phyloP scores from a whole-genome alignment of 2,888 invertebrate genomes.

The Pelosia muscerda region DNA sequence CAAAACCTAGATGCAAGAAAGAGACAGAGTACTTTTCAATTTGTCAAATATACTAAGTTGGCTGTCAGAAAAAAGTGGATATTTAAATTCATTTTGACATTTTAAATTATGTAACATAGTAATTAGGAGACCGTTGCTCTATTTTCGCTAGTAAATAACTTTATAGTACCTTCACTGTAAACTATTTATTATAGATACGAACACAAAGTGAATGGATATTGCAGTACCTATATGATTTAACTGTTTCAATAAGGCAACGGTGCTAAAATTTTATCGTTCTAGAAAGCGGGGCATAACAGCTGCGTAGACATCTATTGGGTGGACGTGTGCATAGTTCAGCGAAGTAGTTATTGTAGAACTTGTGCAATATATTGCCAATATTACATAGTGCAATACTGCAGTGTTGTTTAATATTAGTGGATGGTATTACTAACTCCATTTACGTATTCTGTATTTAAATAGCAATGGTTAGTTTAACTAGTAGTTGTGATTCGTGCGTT shows the following conservation, averaged over 20 bases:
- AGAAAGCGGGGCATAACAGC: constrained; percentile 56
- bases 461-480: background rate
- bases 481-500: background rate
- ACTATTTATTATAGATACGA: background rate
- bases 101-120: too few relatives aligned
- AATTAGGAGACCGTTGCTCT: too few relatives aligned
- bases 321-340: constrained; percentile 35
- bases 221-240: constrained; percentile 74
- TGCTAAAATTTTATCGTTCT: constrained; percentile 79
- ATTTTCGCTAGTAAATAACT: too few relatives aligned
- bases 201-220: constrained; percentile 35
- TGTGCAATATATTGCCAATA: constrained; percentile 31
- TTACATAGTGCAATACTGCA: constrained; percentile 7
- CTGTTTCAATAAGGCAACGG: constrained; percentile 75
- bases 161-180: too few relatives aligned
- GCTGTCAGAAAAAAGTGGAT: too few relatives aligned
- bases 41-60: too few relatives aligned
- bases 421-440: background rate
- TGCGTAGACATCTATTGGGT: constrained; percentile 50
- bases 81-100: too few relatives aligned
- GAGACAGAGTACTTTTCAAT: too few relatives aligned
- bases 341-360: constrained; percentile 18
- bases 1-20: too few relatives aligned
- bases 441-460: background rate
- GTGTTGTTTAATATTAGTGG: background rate